Conservation (phyloP, 2,888 invertebrate genomes). For the Drymonia ruficornis region DNA sequence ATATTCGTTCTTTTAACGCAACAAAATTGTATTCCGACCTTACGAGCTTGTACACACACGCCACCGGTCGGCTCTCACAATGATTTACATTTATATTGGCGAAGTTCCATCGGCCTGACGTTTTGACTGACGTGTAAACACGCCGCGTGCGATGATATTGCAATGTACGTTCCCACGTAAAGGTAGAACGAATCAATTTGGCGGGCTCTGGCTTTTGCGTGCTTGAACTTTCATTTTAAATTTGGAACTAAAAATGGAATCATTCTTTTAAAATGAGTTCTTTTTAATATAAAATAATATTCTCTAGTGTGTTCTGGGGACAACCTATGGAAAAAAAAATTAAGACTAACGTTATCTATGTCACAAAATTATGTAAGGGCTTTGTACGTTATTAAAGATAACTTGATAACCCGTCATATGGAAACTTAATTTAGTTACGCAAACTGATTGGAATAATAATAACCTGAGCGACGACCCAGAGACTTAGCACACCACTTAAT, state of each 20-base stretch:
- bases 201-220: slow-evolving; percentile 11
- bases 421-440: background rate
- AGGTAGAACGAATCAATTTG: slow-evolving; percentile 15
- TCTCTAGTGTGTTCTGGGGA: too few relatives aligned
- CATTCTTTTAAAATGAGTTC: too few relatives aligned
- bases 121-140: slow-evolving; percentile 40
- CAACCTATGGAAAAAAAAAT: too few relatives aligned
- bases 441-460: background rate
- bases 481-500: background rate
- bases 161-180: slow-evolving; percentile 8
- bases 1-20: background rate
- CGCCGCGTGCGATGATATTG: slow-evolving; percentile 21
- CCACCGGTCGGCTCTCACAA: slow-evolving; percentile 9
- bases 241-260: background rate
- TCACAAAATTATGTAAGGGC: too few relatives aligned
- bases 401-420: background rate
- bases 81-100: slow-evolving; percentile 45
- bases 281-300: too few relatives aligned
- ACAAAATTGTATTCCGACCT: background rate
- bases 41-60: background rate
- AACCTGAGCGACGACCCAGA: background rate
- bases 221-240: slow-evolving; percentile 23
- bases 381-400: too few relatives aligned
- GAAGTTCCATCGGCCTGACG: slow-evolving; percentile 27
- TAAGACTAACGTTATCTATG: too few relatives aligned